Conservation (phyloP, 1,140 invertebrate genomes). For the Solen grandis region DNA sequence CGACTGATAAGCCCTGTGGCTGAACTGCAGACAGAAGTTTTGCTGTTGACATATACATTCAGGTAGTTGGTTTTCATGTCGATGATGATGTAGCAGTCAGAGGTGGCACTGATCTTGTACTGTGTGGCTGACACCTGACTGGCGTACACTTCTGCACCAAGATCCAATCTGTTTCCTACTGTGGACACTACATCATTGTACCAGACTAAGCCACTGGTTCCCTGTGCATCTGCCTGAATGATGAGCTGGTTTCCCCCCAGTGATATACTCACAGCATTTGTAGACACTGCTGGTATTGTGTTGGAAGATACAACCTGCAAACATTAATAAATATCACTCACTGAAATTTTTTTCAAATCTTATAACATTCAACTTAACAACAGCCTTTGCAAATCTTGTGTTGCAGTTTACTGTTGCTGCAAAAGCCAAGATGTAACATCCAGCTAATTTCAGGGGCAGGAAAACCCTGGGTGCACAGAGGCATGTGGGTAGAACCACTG, state of each 20-base stretch:
- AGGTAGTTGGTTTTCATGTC: slow-evolving; percentile 33
- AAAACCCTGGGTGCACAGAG: too few relatives aligned
- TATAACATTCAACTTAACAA: too few relatives aligned
- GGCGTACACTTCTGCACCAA: slow-evolving; percentile 23
- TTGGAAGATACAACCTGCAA: not conserved
- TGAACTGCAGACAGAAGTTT: slow-evolving; percentile 23
- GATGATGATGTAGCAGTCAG: slow-evolving; percentile 44
- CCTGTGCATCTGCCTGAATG: slow-evolving; percentile 15
- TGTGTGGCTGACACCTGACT: slow-evolving; percentile 15
- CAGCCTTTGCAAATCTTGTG: too few relatives aligned
- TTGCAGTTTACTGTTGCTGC: too few relatives aligned
- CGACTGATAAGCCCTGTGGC: slow-evolving; percentile 21
- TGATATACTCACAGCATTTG: slow-evolving; percentile 26
- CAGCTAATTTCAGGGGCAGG: too few relatives aligned
- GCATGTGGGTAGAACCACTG: too few relatives aligned
- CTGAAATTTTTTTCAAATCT: too few relatives aligned
- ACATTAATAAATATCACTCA: too few relatives aligned
- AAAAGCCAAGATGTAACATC: too few relatives aligned
- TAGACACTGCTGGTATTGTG: slow-evolving; percentile 27
- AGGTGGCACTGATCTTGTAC: slow-evolving; percentile 24
- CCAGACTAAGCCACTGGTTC: not conserved
- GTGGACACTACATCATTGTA: slow-evolving; percentile 19
- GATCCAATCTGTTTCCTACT: slow-evolving; percentile 16
- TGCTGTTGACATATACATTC: slow-evolving; percentile 18
- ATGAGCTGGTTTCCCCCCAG: slow-evolving; percentile 32